Evolutionary conservation across 2,888 invertebrate genomes (phyloP).

Genomic region (Cephus spinipes): DNA sequence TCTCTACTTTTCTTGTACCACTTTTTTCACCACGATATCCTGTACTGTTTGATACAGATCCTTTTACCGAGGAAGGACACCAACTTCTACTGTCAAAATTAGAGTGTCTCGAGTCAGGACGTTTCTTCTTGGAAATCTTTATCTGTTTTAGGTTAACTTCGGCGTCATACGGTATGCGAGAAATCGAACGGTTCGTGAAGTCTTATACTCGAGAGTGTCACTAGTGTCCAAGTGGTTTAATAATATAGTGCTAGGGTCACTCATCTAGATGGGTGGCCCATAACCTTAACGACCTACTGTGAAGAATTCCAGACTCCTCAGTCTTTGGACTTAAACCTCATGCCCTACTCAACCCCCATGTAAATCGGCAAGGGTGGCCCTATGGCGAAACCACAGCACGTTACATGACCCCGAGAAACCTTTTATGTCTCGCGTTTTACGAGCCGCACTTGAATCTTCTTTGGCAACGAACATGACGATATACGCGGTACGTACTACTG

Average conservation of each 20-base stretch:
- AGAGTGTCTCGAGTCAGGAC: background rate
- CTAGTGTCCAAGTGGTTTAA: background rate
- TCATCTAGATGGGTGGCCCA: slow-evolving; percentile 1
- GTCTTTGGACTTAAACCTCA: background rate
- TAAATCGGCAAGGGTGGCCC: slow-evolving; percentile 5
- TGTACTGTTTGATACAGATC: background rate
- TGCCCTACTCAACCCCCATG: background rate
- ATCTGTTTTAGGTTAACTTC: background rate
- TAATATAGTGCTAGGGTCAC: background rate
- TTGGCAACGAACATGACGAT: background rate
- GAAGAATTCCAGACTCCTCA: slow-evolving; percentile 19
- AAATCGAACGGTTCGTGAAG: background rate
- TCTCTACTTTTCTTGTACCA: slow-evolving; percentile 17
- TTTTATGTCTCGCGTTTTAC: slow-evolving; percentile 21
- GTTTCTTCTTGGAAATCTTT: background rate
- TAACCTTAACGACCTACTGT: slow-evolving; percentile 20
- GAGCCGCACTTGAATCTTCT: slow-evolving; percentile 4
- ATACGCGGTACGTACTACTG: slow-evolving; percentile 16
- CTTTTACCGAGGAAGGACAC: background rate
- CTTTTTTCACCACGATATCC: slow-evolving; percentile 11
- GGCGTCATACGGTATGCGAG: background rate
- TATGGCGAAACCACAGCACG: slow-evolving; percentile 15
- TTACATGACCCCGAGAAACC: slow-evolving; percentile 22
- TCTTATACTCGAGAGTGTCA: background rate
- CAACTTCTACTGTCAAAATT: background rate